Evolutionary conservation across 2,888 invertebrate genomes (phyloP).

Genomic region (Tiliacea aurago): DNA sequence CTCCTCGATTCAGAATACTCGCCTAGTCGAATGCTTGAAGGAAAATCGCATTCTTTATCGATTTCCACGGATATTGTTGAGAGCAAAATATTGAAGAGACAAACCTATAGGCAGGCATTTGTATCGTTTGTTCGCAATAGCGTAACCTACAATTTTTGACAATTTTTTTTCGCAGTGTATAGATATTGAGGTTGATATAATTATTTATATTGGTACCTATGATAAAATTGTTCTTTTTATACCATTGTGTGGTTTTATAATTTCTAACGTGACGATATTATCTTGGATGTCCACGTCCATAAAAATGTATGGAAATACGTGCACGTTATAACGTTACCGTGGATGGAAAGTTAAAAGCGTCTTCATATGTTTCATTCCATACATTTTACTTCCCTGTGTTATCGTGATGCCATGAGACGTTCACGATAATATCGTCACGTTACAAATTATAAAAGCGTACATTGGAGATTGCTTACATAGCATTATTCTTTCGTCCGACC

Average conservation of each 20-base stretch:
- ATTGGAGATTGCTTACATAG: neutral
- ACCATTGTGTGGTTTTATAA: neutral
- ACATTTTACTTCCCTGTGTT: neutral
- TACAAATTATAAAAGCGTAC: neutral
- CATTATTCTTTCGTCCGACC: neutral
- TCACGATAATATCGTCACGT: neutral
- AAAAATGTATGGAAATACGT: neutral
- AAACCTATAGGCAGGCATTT: slow-evolving; percentile 8
- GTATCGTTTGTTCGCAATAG: neutral
- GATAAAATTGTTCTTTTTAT: neutral
- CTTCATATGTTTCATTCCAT: neutral
- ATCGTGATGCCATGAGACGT: neutral
- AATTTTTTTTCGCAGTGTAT: slow-evolving; percentile 1
- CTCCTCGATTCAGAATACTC: neutral
- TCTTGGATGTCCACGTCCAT: neutral
- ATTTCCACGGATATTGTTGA: slow-evolving; percentile 12
- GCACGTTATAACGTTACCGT: neutral
- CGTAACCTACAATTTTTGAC: neutral
- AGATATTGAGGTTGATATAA: neutral
- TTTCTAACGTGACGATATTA: neutral
- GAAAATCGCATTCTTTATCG: slow-evolving; percentile 27
- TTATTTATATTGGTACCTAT: slow-evolving; percentile 9
- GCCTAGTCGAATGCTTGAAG: slow-evolving; percentile 1
- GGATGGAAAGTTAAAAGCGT: neutral
- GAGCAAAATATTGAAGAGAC: slow-evolving; percentile 12